Evolutionary conservation across 2,797 vertebrate species (phyloP), one percentile per base, ranked within the genome.

Genomic region (Mastacembelus armatus): DNA sequence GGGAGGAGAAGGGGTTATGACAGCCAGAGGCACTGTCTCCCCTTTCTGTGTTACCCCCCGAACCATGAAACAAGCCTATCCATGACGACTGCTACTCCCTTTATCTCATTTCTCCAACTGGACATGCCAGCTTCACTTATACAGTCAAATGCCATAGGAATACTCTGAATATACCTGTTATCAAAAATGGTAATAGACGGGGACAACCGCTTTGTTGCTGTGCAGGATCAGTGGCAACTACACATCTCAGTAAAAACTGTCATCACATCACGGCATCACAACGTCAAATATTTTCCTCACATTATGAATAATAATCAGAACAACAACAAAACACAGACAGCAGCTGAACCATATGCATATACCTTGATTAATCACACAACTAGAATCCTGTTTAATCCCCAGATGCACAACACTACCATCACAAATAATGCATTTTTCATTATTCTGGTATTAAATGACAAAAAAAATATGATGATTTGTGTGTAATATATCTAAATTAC

Each of bases 1-100:
- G 52, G n/a, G 48, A 71, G 49, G 65, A 72, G 80, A 82, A 78
- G 77, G 78, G 83, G 78, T 80, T 84, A 84, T 85, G 86, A 90
- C 84, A 88, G 86, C 89, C 90, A 89, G 85, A 84, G 88, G 86
- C 86, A 70, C 85, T 83, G 74, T 90, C 86, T 89, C 77, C 85
- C 74, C 55, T 78, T 80, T 83, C 69, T 71, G 45, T 35, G 51
- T 74, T 74, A 75, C 81, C 78, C 78, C 68, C 70, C 60, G 80
- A 83, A 86, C 74, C 77, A 89, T 74, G 76, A 88, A 84, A 84
- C 76, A 66, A 80, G 84, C 75, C 88, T 66, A 66, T 89, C 86
- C 62, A 67, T 84, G 82, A 83, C 61, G 68, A 80, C 80, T 77
- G 61, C 72, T 15, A 10, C 73, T 63, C 56, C 65, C 62, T 83